Evolutionary conservation across 2,113 vertebrate genomes (phyloP).

Genomic region (Chaetops frenatus): DNA sequence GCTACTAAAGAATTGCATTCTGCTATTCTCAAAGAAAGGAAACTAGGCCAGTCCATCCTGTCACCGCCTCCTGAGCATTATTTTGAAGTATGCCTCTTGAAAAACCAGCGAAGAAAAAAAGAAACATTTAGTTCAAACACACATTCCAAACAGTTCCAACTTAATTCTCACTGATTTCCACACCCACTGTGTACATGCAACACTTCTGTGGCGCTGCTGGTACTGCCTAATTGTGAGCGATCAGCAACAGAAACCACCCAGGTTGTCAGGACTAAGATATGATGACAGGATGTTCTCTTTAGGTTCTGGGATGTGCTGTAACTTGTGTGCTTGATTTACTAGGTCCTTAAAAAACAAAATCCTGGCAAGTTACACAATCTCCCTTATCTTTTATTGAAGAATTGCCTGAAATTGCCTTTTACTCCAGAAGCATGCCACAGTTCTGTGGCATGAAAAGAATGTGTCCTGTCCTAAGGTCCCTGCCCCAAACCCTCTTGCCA

Average conservation of each 20-base stretch:
- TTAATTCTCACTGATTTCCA: background rate
- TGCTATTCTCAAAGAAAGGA: constrained; percentile 9
- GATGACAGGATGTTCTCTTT: background rate
- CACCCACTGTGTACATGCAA: background rate
- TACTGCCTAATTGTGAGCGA: background rate
- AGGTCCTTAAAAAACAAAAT: background rate
- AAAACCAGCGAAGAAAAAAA: background rate
- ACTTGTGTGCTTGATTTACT: background rate
- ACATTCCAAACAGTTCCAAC: background rate
- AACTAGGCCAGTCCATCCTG: background rate
- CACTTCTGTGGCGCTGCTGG: background rate
- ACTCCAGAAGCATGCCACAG: background rate
- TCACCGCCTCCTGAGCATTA: background rate
- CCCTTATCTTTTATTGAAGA: background rate
- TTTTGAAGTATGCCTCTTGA: background rate
- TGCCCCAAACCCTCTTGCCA: background rate
- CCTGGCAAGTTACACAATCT: background rate
- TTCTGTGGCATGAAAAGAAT: background rate
- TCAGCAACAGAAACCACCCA: background rate
- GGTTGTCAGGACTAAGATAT: background rate
- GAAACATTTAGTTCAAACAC: accelerated
- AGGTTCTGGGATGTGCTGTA: background rate
- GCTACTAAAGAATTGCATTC: constrained; percentile 2
- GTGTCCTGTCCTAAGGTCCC: background rate
- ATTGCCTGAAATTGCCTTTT: background rate